Conservation (phyloP, 1,140 invertebrate genomes). For the Drosophila asahinai region DNA sequence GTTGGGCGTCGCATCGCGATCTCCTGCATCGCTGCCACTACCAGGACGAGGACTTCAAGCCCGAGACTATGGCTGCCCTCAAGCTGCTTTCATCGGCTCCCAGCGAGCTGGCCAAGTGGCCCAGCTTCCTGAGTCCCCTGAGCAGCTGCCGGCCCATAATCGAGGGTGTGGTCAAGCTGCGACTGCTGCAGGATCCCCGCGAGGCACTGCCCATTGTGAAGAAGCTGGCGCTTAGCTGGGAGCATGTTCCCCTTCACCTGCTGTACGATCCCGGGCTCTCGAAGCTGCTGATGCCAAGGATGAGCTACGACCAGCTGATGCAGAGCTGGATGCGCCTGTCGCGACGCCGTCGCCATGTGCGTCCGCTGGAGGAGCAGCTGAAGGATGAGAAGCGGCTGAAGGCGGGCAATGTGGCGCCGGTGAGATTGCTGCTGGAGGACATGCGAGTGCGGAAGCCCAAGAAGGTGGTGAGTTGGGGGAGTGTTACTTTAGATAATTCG, state of each 20-base stretch:
- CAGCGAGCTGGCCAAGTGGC: conserved; percentile 45
- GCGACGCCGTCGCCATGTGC: conserved; percentile 2
- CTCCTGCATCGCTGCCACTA: conserved; percentile 67
- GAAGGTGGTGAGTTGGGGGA: conserved; percentile 17
- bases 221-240: conserved; percentile 36
- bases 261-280: conserved; percentile 26
- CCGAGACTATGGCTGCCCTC: conserved; percentile 45
- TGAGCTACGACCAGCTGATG: conserved; percentile 70
- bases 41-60: conserved; percentile 18
- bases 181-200: conserved; percentile 21
- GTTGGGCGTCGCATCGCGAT: conserved; percentile 42
- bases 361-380: conserved; percentile 21
- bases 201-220: conserved; percentile 56
- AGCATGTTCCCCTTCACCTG: conserved; percentile 65
- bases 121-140: conserved; percentile 39
- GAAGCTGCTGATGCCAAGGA: conserved; percentile 45
- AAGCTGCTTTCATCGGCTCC: conserved; percentile 30
- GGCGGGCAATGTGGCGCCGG: conserved; percentile 55
- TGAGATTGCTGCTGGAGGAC: conserved; percentile 58
- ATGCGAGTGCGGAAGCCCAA: conserved; percentile 24
- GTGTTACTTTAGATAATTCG: background rate
- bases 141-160: conserved; percentile 23
- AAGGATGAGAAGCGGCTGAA: conserved; percentile 48
- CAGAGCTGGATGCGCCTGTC: conserved; percentile 45
- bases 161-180: conserved; percentile 50